A percentile compares a stretch with the other conserved stretches of the same genome.
These are phyloP conservation scores for Holacanthella duospinosa DNA, from an alignment of 2,888 invertebrate species.

Conservation along the genomic window DNA sequence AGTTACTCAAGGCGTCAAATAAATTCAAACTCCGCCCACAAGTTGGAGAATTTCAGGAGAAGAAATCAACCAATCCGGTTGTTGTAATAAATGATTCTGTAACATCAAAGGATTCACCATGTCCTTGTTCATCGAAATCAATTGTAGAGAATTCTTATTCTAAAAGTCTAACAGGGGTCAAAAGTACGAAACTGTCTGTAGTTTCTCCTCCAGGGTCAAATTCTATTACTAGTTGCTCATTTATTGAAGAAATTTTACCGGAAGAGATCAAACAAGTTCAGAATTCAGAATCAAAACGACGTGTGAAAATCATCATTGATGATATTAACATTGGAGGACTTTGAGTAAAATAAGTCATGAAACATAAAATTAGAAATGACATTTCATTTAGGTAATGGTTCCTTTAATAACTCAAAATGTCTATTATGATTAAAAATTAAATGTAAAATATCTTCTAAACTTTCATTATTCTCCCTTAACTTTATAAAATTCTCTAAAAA, in stretches of 20 bases:
- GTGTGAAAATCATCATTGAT: constrained; percentile 4
- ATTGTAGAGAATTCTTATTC: no score
- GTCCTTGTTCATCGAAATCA: not conserved
- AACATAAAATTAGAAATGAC: not conserved
- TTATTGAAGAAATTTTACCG: not conserved
- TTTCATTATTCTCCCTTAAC: not conserved
- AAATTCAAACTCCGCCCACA: not conserved
- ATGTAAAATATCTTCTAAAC: not conserved
- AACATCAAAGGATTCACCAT: not conserved
- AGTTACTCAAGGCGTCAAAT: not conserved
- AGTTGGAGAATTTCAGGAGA: no score
- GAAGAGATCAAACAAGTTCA: not conserved
- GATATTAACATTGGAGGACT: not conserved
- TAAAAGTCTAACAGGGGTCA: no score
- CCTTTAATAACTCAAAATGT: no score
- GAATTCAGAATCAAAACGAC: not conserved
- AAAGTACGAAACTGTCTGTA: no score
- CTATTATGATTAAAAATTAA: not conserved
- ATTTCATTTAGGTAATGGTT: no score
- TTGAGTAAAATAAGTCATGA: not conserved
- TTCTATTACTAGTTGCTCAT: no score
- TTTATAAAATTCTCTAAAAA: no score
- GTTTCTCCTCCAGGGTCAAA: no score
- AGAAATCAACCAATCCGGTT: not conserved
- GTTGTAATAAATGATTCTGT: not conserved